phyloP scores from a whole-genome alignment of 2,888 invertebrate species.

The Luperina nickerlii region DNA sequence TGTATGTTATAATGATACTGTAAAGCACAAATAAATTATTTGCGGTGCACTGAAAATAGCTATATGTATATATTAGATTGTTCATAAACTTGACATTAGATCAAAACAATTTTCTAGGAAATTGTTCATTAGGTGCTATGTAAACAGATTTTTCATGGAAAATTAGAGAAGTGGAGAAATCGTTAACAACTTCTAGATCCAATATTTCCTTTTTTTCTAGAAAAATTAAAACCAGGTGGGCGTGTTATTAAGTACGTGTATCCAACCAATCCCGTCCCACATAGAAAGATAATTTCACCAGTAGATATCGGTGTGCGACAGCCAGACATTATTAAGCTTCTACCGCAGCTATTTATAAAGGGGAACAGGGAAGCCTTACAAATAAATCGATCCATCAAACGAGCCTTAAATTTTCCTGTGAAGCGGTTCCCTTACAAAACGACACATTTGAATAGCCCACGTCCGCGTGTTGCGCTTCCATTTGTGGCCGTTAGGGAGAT shows the following conservation, averaged over 20 bases:
- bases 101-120: background rate
- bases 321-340: slow-evolving; percentile 41
- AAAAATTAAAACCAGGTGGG: background rate
- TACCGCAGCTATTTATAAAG: slow-evolving; percentile 44
- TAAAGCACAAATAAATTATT: background rate
- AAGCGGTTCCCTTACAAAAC: slow-evolving; percentile 50
- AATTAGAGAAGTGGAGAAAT: background rate
- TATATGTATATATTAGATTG: too few relatives aligned
- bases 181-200: background rate
- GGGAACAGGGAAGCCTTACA: slow-evolving; percentile 55
- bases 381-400: slow-evolving; percentile 60
- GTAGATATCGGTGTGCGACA: slow-evolving; percentile 13
- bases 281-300: slow-evolving; percentile 24
- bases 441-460: slow-evolving; percentile 47
- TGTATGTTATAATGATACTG: background rate
- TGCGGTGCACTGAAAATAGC: background rate
- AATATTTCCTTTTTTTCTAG: background rate
- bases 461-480: slow-evolving; percentile 49
- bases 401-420: slow-evolving; percentile 50
- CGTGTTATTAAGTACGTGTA: slow-evolving; percentile 21
- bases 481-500: slow-evolving; percentile 57
- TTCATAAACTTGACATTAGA: slow-evolving; percentile 6
- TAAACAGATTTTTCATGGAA: slow-evolving; percentile 11
- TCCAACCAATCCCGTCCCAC: slow-evolving; percentile 1
- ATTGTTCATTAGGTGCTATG: background rate